phyloP scores from a whole-genome alignment of 2,888 invertebrate genomes.

The Allacma fusca region DNA sequence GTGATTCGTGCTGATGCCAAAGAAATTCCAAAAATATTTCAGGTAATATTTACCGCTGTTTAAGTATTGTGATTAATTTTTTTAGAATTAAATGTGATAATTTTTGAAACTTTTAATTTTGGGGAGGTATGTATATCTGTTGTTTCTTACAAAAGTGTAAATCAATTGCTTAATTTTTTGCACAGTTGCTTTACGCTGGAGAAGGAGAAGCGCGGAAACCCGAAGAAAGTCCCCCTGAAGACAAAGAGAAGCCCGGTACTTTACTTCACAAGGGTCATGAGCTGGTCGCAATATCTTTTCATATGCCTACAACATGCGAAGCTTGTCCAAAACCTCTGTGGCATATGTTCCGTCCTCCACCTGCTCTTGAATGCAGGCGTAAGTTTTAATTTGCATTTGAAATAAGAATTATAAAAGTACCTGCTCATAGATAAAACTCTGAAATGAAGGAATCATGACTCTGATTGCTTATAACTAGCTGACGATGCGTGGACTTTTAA shows the following conservation, averaged over 20 bases:
- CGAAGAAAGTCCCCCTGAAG: conserved; percentile 63
- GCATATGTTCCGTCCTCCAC: conserved; percentile 97
- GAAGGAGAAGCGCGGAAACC: conserved; percentile 75
- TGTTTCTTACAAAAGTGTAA: too few species aligned
- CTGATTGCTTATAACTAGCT: too few species aligned
- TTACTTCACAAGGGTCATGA: conserved; percentile 91
- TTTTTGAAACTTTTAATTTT: too few species aligned
- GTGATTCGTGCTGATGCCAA: conserved; percentile 98
- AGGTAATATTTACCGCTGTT: conserved; percentile 66
- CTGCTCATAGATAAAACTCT: too few species aligned
- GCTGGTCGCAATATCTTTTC: conserved; percentile 93
- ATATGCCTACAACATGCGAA: conserved; percentile 98
- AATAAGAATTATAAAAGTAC: too few species aligned
- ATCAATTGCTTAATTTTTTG: background rate
- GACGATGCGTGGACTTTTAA: too few species aligned
- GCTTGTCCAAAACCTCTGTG: conserved; percentile 96
- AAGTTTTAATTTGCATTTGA: conserved; percentile 46
- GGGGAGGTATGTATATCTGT: too few species aligned
- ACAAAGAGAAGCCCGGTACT: conserved; percentile 70
- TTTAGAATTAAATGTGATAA: too few species aligned
- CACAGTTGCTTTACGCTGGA: conserved; percentile 91
- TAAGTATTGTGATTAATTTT: too few species aligned
- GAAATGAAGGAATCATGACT: too few species aligned
- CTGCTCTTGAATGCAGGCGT: conserved; percentile 96
- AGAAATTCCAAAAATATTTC: conserved; percentile 98